Base-by-base conservation (phyloP, 2,888 invertebrate genomes). In the Hermodice carunculata region DNA sequence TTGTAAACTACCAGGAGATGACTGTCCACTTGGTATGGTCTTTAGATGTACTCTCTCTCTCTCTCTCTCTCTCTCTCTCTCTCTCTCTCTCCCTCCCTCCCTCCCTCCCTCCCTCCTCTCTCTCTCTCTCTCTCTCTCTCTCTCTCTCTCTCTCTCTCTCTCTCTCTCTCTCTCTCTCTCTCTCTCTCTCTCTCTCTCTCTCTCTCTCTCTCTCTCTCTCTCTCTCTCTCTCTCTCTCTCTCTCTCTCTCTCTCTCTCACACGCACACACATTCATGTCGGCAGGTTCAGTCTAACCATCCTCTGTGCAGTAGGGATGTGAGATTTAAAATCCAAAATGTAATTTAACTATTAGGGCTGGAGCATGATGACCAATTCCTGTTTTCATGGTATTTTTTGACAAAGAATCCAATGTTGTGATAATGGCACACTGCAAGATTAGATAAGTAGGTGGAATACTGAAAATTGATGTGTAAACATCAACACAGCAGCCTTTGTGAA, bases 1-100 rank as follows among this genome's bases (percentile, higher is more conserved):
- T 87, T 98, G 98, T 88, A 95, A 96, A 87, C 89, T 96, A 71
- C 98, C 98, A 26, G 98, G 98, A 56, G 98, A 98, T 89, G 97
- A 98, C 87, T 98, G 98, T 84, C 98, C 98, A 17, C 87, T 98
- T 84, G 90, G 90, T 90, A 85, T 61, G 61, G 8, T 37, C 11
- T 14, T 14, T 14, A 46, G 22, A 11, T n/a, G n/a, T n/a, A n/a
- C n/a, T n/a, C n/a, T n/a, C n/a, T n/a, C n/a, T n/a, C n/a, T 37
- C 37, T 37, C 37, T 14, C 37, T 37, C 37, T 37, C 37, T 37
- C 37, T 37, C 37, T 37, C 37, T 37, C 37, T 37, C 37, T 37
- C 37, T 37, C 37, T 37, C 37, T 37, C 37, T 37, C 37, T 37
- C 37, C 17, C 37, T 37, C 37, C 17, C 37, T 37, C 37, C 37